Evolutionary conservation across 35 echinoderm and acorn worm genomes (phyloP).

Genomic region (Lytechinus variegatus): DNA sequence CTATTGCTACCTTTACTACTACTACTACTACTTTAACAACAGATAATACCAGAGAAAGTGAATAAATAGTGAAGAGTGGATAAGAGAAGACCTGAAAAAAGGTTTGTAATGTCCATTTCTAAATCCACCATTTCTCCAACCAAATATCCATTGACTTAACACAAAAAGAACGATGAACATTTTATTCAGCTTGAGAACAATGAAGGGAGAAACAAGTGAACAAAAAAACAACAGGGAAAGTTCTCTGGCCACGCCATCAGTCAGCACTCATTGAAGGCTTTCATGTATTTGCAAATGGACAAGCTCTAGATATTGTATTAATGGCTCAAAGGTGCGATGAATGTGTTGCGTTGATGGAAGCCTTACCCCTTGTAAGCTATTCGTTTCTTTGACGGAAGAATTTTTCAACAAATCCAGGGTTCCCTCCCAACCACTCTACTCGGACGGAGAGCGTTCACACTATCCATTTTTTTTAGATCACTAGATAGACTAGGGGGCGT

Average conservation of each 20-base stretch:
- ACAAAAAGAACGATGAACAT: background rate
- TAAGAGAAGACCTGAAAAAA: too few species aligned
- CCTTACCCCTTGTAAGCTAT: background rate
- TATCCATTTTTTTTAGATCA: too few species aligned
- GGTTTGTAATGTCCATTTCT: too few species aligned
- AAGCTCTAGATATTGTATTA: constrained; percentile 46
- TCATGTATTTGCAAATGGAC: constrained; percentile 28
- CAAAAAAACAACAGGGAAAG: background rate
- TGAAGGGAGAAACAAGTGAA: background rate
- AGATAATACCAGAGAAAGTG: too few species aligned
- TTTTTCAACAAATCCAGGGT: background rate
- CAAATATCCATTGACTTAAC: background rate
- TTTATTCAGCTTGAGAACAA: background rate
- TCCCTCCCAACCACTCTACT: background rate
- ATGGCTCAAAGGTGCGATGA: constrained; percentile 28
- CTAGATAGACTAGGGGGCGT: too few species aligned
- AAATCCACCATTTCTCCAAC: background rate
- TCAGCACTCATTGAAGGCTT: constrained; percentile 18
- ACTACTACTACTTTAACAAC: too few species aligned
- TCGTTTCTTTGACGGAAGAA: background rate
- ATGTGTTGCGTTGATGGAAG: constrained; percentile 21
- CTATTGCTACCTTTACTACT: background rate
- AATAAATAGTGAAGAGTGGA: too few species aligned
- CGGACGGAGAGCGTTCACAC: background rate
- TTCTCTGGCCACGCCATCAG: background rate